Conservation (phyloP, 1,140 invertebrate genomes). For the Branchinecta lynchi region DNA sequence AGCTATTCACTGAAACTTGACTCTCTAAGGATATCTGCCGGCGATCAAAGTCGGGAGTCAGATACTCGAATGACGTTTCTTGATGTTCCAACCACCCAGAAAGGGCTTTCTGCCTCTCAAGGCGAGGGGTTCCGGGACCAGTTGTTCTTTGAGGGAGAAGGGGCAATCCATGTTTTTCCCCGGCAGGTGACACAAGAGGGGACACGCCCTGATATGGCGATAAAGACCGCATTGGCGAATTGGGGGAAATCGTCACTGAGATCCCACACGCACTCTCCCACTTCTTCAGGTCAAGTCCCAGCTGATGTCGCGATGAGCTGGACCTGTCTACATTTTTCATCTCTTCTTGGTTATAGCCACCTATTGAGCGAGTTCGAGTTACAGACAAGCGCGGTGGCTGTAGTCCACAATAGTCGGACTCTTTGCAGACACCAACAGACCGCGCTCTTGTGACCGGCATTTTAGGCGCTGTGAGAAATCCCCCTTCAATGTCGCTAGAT, state of each 20-base stretch:
- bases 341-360: not conserved
- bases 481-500: slow-evolving; percentile 12
- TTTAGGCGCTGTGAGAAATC: not conserved
- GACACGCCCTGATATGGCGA: slow-evolving; percentile 21
- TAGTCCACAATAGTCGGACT: not conserved
- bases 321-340: not conserved
- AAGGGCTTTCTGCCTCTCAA: slow-evolving; percentile 22
- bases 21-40: slow-evolving; percentile 28
- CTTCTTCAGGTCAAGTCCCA: not conserved
- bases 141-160: slow-evolving; percentile 15
- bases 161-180: not conserved
- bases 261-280: slow-evolving; percentile 35
- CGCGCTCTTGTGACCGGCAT: not conserved
- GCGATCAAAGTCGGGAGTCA: slow-evolving; percentile 27
- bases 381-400: not conserved
- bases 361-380: not conserved
- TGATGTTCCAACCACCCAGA: slow-evolving; percentile 22
- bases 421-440: not conserved
- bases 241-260: slow-evolving; percentile 49
- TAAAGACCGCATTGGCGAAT: slow-evolving; percentile 34
- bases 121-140: slow-evolving; percentile 18
- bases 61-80: slow-evolving; percentile 30
- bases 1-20: slow-evolving; percentile 24
- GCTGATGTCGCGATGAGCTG: not conserved
- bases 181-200: not conserved